Base-by-base conservation (phyloP, 1,140 invertebrate genomes). In the Acromyrmex heyeri region DNA sequence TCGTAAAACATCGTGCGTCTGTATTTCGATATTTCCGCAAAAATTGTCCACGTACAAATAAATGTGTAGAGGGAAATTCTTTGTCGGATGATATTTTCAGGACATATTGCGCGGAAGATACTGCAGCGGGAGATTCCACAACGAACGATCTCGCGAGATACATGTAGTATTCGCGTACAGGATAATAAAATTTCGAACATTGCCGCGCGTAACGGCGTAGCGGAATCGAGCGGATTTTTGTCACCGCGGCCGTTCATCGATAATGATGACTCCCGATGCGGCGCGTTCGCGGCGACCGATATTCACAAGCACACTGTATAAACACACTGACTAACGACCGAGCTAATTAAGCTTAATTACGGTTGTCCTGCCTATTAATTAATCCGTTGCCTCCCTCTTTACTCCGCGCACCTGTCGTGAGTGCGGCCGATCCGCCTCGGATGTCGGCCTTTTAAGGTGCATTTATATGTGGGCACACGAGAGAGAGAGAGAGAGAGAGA, bases 331-430 rank as follows among this genome's bases (percentile, higher is more conserved):
- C 64, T 88, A 83, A 89, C 85, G 59, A 85, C 72, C 65, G 34
- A 73, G 64, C 88, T 90, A 90, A 90, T 90, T 90, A 90, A 90
- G 88, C 88, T 90, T 87, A 87, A 90, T 90, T 86, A 90, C 88
- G 79, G 62, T 69, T 86, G 72, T 75, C 88, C 81, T 64, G 50
- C 24, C 86, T 57, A 86, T 88, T 90, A 90, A 90, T 90, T 90
- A 90, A 90, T 90, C 90, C 72, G 76, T 86, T 59, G 77, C 48
- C 44, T 14, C 86, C 12, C 10, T 8, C 34, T 57, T 7, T 8
- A 1, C 55, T 7, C 34, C 44, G 81, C 75, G 75, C 81, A 90
- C 61, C 73, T 73, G 75, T 38, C 10, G 73, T 27, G 48, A 61
- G 50, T 59, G 38, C 21, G 50, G 21, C 65, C 65, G 34, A 82